Evolutionary conservation across 2,797 vertebrate genomes (phyloP).

Genomic region (Anniella stebbinsi): DNA sequence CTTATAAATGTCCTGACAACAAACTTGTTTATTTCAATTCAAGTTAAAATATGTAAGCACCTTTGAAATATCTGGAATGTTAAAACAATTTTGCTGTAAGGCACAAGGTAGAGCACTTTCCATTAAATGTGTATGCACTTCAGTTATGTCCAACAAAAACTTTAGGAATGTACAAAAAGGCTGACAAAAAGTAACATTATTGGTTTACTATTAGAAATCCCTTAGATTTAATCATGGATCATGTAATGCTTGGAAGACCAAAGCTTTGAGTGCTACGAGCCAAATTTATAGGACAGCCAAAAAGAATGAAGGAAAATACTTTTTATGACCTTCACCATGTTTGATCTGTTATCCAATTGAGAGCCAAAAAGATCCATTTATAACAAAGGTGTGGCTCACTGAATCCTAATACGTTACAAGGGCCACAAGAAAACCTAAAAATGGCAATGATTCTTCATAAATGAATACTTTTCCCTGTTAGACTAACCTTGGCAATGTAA

Average conservation of each 20-base stretch:
- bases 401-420: background rate
- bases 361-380: background rate
- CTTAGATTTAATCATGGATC: constrained; percentile 9
- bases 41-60: constrained; percentile 84
- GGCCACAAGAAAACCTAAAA: constrained; percentile 62
- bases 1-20: constrained; percentile 68
- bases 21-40: constrained; percentile 80
- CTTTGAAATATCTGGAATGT: constrained; percentile 74
- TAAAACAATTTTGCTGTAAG: constrained; percentile 67
- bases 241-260: constrained; percentile 6
- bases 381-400: background rate
- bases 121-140: constrained; percentile 62
- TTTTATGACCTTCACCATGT: background rate
- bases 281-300: background rate
- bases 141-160: constrained; percentile 57
- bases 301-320: background rate
- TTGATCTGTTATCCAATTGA: background rate
- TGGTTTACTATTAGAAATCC: background rate
- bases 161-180: constrained; percentile 45
- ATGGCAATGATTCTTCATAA: background rate
- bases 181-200: constrained; percentile 17
- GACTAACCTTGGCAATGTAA: background rate
- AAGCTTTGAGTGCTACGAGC: background rate
- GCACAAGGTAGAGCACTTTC: constrained; percentile 69
- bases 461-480: background rate